phyloP scores from a whole-genome alignment of 1,140 invertebrate species.

The Caenorhabditis brenneri region DNA sequence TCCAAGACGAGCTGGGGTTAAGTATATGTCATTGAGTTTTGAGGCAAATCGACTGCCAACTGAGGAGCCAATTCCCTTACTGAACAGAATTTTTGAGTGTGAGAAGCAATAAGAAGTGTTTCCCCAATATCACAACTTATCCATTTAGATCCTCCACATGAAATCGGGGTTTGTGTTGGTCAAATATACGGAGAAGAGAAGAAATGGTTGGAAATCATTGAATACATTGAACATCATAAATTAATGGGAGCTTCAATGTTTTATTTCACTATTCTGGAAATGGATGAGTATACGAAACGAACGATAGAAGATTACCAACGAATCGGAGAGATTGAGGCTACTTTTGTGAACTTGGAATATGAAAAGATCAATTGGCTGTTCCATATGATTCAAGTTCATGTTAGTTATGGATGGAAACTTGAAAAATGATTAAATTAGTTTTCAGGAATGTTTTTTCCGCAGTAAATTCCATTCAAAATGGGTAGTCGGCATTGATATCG shows the following conservation, averaged over 20 bases:
- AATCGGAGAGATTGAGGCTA: not conserved
- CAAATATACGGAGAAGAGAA: not conserved
- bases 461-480: slow-evolving; percentile 19
- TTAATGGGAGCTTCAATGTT: not conserved
- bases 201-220: not conserved
- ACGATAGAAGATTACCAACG: not conserved
- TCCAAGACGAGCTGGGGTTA: not conserved
- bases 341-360: not conserved
- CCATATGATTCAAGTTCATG: slow-evolving; percentile 3
- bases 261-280: not conserved
- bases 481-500: not conserved
- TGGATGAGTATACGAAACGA: not conserved
- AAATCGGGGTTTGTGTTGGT: not conserved
- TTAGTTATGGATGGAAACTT: not conserved
- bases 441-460: slow-evolving; percentile 16
- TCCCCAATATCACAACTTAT: not conserved
- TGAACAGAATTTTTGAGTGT: not conserved
- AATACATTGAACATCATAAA: not conserved
- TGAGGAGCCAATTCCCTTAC: not conserved
- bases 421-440: not conserved
- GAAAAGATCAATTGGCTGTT: not conserved
- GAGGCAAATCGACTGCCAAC: not conserved
- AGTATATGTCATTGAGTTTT: not conserved
- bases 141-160: not conserved
- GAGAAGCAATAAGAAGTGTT: not conserved